phyloP scores from a whole-genome alignment of 2,113 vertebrate species.

The Phalacrocorax brasilianus region DNA sequence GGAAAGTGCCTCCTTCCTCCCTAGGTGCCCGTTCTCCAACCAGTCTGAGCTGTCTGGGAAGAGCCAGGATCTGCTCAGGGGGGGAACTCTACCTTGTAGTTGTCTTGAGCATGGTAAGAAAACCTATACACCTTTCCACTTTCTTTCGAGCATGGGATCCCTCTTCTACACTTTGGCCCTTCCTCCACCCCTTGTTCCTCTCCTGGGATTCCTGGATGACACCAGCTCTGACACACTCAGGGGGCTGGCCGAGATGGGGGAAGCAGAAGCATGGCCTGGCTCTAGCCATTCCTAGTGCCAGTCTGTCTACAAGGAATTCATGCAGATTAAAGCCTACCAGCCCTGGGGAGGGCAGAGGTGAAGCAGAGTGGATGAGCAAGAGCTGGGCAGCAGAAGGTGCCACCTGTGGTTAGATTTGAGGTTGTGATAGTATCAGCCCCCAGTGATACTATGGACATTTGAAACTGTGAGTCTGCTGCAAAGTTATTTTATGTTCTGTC shows the following conservation, averaged over 20 bases:
- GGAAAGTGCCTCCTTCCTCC: background rate
- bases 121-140: background rate
- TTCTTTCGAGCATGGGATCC: background rate
- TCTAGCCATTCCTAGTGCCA: background rate
- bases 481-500: background rate
- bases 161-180: background rate
- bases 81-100: background rate
- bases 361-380: background rate
- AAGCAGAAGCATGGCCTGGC: background rate
- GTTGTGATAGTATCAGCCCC: background rate
- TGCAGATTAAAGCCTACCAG: background rate
- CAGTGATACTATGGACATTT: background rate
- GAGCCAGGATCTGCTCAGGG: accelerated
- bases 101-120: background rate
- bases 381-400: background rate
- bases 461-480: background rate
- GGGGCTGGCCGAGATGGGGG: background rate
- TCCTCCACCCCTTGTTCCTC: background rate
- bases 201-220: background rate
- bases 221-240: background rate
- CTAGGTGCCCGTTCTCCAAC: background rate
- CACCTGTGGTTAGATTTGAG: background rate
- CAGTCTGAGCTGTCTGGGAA: background rate
- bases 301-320: background rate
- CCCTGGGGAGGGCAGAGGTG: background rate